Evolutionary conservation across 2,797 vertebrate species (phyloP).

Genomic region (Sebastes matsubarae): DNA sequence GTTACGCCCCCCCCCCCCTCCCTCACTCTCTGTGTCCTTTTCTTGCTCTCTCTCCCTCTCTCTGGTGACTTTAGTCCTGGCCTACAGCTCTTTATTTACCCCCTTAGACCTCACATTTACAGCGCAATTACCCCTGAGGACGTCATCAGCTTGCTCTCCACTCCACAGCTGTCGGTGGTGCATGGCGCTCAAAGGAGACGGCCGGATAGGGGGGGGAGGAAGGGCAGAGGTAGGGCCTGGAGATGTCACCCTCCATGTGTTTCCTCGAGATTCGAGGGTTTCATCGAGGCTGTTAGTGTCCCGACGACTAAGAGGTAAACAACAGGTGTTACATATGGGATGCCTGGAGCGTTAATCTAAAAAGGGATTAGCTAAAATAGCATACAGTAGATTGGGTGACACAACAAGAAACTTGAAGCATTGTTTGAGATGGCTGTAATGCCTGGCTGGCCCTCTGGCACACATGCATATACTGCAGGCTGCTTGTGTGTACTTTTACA

Average conservation of each 20-base stretch:
- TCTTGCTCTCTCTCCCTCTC: conserved; percentile 6
- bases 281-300: conserved; percentile 41
- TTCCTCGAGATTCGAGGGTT: conserved; percentile 11
- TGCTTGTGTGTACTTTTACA: neutral
- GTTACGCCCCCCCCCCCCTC: conserved; percentile 29
- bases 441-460: conserved; percentile 23
- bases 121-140: conserved; percentile 61
- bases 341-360: conserved; percentile 48
- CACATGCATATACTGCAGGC: neutral
- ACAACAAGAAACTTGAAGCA: conserved; percentile 61
- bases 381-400: conserved; percentile 66
- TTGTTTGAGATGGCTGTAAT: conserved; percentile 25
- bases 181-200: conserved; percentile 17
- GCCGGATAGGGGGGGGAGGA: neutral
- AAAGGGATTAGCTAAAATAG: conserved; percentile 61
- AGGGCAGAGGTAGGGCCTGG: neutral
- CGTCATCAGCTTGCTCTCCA: conserved; percentile 46
- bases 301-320: conserved; percentile 59
- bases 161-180: conserved; percentile 68
- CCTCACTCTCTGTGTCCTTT: neutral
- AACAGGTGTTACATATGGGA: conserved; percentile 72
- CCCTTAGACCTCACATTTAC: conserved; percentile 50
- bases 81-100: conserved; percentile 47
- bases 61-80: conserved; percentile 40
- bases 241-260: conserved; percentile 13